These are phyloP conservation scores for Pelecanoides urinatrix DNA, from an alignment of 2,113 vertebrate species.

Conservation along the genomic window DNA sequence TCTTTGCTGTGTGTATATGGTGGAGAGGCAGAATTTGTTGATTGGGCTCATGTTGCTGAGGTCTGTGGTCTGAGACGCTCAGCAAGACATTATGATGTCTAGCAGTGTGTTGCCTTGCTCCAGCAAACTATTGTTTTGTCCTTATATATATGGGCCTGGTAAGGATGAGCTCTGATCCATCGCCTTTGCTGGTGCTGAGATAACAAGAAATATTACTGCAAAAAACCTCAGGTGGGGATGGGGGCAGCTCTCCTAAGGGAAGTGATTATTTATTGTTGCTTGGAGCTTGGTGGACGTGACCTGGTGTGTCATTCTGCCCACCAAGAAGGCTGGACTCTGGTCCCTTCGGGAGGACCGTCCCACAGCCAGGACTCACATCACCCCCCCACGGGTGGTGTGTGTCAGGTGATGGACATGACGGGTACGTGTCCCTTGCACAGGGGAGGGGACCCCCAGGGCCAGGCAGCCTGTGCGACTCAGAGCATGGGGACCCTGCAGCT, in stretches of 20 bases:
- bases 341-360: rapidly evolving
- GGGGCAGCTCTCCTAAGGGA: background rate
- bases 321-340: background rate
- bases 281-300: background rate
- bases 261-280: background rate
- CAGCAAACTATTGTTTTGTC: background rate
- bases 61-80: background rate
- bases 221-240: background rate
- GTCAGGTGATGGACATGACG: background rate
- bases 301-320: background rate
- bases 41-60: rapidly evolving
- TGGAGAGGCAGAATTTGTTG: background rate
- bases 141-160: background rate
- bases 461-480: background rate
- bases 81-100: rapidly evolving
- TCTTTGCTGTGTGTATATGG: background rate
- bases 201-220: background rate
- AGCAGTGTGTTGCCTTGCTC: background rate
- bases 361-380: background rate
- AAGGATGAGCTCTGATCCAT: background rate
- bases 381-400: rapidly evolving
- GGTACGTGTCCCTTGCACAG: background rate
- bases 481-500: background rate
- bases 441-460: background rate
- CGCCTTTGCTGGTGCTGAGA: background rate